Base-by-base conservation (phyloP, 2,113 vertebrate species). In the Toxotes chatareus region DNA sequence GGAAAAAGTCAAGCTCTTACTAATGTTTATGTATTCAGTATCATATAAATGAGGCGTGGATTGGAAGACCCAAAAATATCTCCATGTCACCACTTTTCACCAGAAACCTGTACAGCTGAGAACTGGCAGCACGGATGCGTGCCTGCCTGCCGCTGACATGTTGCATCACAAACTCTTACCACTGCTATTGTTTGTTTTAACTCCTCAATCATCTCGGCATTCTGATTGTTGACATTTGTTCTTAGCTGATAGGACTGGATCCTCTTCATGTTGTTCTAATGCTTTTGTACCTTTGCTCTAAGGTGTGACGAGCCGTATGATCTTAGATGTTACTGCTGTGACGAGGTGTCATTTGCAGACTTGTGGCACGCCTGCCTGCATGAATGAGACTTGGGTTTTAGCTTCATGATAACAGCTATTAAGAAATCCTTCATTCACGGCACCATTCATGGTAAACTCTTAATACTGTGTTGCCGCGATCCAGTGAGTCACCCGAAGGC, bases 401-500 rank as follows among this genome's bases (percentile, higher is more conserved):
- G 17, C 21, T 46, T 57, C 11, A n/a, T 1, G 32, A 67, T 57
- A 31, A 57, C 34, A 55, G 81, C 42, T 44, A 46, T 79, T 32
- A 44, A 44, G 19, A 47, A 64, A 36, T 42, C 10, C 9, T 46
- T 49, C n/a, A n/a, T 56, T 51, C 49, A 21, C 19, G 14, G 21
- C 27, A n/a, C 46, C 36, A 62, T 44, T 78, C 11, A 63, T 17
- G 7, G 19, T 27, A 31, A 72, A 42, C n/a, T 62, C 10, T 47
- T 34, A 23, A 73, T 19, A 27, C 36, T 19, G 34, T 10, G n/a
- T n/a, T 13, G 72, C 51, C 36, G 31, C 12, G 16, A 38, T 57
- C 9, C 69, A 51, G 34, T 71, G 77, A 86, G 63, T 88, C 86
- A 76, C 57, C 21, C 7, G 23, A 5, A 60, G 82, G 27, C 27